These are phyloP conservation scores for Pristionchus fissidentatus DNA, from an alignment of 2,888 invertebrate genomes.

Conservation along the genomic window DNA sequence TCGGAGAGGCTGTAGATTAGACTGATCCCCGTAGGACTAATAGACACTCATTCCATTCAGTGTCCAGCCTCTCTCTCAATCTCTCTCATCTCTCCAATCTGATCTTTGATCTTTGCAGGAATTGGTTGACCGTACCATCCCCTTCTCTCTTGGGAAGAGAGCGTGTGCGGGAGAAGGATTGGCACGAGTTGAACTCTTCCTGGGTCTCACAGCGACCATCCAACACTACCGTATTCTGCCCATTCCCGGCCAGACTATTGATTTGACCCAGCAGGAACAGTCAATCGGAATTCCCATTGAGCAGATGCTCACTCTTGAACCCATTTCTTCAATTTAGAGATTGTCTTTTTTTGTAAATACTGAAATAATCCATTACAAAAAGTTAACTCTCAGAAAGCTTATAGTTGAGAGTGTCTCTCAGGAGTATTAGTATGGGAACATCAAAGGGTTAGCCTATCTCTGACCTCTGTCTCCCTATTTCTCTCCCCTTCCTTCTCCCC, in stretches of 20 bases:
- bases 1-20: too few species aligned
- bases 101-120: constrained; percentile 35
- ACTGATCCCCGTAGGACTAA: too few species aligned
- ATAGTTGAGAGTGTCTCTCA: not conserved
- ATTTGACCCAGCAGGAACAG: constrained; percentile 2
- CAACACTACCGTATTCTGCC: constrained; percentile 26
- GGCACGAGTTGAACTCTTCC: constrained; percentile 18
- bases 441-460: not conserved
- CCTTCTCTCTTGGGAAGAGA: constrained; percentile 23
- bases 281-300: constrained; percentile 5
- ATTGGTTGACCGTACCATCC: constrained; percentile 1
- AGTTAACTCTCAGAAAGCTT: not conserved
- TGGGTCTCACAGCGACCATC: constrained; percentile 25
- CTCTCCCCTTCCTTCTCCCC: not conserved
- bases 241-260: not conserved
- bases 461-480: not conserved
- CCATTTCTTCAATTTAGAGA: not conserved
- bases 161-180: constrained; percentile 24
- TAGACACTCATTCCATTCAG: too few species aligned
- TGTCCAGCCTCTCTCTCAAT: too few species aligned
- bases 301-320: not conserved
- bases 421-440: not conserved
- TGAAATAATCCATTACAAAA: too few species aligned
- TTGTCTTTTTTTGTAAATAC: not conserved
- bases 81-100: not conserved